These are phyloP conservation scores for Aphodius granarius DNA, from an alignment of 2,888 invertebrate species.

Conservation along the genomic window DNA sequence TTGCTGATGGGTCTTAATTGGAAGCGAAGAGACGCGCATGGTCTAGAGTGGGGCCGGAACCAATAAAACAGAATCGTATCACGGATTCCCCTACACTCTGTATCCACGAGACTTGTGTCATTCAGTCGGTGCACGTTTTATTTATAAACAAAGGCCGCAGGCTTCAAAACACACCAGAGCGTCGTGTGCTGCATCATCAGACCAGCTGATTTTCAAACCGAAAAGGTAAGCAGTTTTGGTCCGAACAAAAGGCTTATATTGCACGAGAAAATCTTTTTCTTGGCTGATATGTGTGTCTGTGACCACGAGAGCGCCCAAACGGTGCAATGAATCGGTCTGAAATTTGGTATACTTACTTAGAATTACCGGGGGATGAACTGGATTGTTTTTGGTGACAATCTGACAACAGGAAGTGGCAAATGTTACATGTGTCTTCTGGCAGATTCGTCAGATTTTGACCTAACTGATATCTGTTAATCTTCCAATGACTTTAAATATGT, in stretches of 20 bases:
- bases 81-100: background rate
- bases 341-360: too few species aligned
- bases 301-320: too few species aligned
- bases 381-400: too few species aligned
- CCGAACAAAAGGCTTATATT: too few species aligned
- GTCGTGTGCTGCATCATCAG: background rate
- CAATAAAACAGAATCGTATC: constrained; percentile 7
- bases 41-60: background rate
- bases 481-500: too few species aligned
- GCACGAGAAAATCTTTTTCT: background rate
- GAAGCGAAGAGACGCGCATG: background rate
- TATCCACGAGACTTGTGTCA: constrained; percentile 5
- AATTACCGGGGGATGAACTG: too few species aligned
- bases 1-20: background rate
- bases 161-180: background rate
- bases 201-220: background rate
- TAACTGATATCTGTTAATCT: too few species aligned
- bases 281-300: too few species aligned
- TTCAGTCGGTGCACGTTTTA: background rate
- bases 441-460: too few species aligned
- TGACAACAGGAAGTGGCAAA: too few species aligned
- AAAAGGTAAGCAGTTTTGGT: background rate
- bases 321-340: too few species aligned
- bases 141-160: background rate
- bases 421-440: too few species aligned